Base-by-base conservation (phyloP, 1,140 invertebrate genomes). In the Eumaeus atala region DNA sequence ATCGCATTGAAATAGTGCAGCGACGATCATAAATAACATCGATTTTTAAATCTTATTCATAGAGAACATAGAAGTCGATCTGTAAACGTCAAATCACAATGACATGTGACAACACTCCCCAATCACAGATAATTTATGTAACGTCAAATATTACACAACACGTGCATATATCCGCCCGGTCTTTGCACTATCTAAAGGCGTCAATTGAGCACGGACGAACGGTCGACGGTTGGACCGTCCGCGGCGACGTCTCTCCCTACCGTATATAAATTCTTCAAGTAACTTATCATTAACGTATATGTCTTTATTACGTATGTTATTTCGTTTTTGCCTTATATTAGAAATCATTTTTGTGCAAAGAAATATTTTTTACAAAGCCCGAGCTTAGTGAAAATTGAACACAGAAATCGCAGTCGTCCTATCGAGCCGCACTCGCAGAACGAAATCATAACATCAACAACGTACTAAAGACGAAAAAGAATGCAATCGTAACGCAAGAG, bases 241-340 rank as follows among this genome's bases (percentile, higher is more conserved):
- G 58, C 60, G 55, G 59, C 65, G 56, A 61, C 63, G 48, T 50
- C 61, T 56, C 61, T 59, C 54, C 66, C 71, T 71, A 73, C 59
- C 67, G 70, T 78, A 82, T 83, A 85, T 86, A 86, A 85, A 83
- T 86, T 84, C 82, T 74, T 74, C 74, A 59, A 76, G 68, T 81
- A 77, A 75, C 78, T 73, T 86, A 86, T 69, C 70, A 72, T 77
- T 84, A 84, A 79, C 77, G 83, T 86, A 86, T 86, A 86, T 86
- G 83, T 86, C 83, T 86, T 86, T 86, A 74, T 86, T 86, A 86
- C 83, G 83, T 86, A 86, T 86, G 78, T 86, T 84, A 82, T 83
- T 84, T 84, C 75, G 72, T 85, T 84, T 79, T 83, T 66, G 74
- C 61, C 79, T 83, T 81, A 85, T 57, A 72, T 71, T 77, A 74